Evolutionary conservation across 1,140 invertebrate genomes (phyloP), one percentile per base, ranked within the genome.

Genomic region (Meloidogyne exigua): DNA sequence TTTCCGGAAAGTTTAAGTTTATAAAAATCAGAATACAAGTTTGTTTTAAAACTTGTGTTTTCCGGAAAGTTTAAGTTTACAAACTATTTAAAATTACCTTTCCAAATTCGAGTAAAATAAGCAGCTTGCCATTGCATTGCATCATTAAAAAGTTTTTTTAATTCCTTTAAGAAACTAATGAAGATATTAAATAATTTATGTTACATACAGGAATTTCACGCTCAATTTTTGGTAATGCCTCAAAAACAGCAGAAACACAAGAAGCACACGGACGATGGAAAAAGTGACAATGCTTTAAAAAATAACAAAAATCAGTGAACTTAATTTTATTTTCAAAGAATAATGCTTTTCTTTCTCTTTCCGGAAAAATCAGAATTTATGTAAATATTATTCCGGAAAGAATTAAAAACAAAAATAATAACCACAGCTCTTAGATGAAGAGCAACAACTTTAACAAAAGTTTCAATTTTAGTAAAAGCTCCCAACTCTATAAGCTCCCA

Each of bases 81-180:
- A n/a, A n/a, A n/a, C n/a, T n/a, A n/a, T 77, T 75, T 32, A 21
- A 21, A 62, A 64, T 26, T 36, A 15, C 85, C 84, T 73, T 85
- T 85, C 84, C 84, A 85, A 39, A 85, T 87, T 10, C 85, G 80
- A 32, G 82, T 68, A 68, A 85, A 85, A 76, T 85, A 79, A 28
- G 66, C 70, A 11, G 86, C 78, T 77, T 85, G 84, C 84, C 84
- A 85, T 26, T 36, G 39, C 36, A 85, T 57, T 36, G 84, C 78
- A 25, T 73, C 72, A 21, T 64, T 65, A 21, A 73, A 73, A 7
- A 73, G 36, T 57, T 73, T 21, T 9, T 68, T 63, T 36, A 65
- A 44, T 25, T 62, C 68, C 69, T 73, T 42, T 26, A 32, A 39
- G n/a, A 39, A 42, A 49, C 15, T 44, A 9, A 2, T 21, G 42